These are phyloP conservation scores for Schizopygopsis pylzovi DNA, from an alignment of 2,797 vertebrate genomes.

Conservation along the genomic window DNA sequence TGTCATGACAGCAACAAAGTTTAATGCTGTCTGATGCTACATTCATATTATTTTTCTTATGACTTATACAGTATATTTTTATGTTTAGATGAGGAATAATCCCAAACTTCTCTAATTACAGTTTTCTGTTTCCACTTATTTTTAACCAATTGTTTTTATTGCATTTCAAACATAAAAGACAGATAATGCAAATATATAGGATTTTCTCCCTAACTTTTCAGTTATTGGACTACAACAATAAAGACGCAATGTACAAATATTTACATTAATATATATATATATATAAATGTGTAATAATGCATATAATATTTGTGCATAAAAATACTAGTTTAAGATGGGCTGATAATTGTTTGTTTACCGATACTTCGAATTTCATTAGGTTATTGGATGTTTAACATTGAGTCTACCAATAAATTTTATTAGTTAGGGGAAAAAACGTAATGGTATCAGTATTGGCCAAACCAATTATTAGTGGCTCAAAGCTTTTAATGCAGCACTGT, in stretches of 20 bases:
- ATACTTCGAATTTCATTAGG: neutral
- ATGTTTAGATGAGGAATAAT: neutral
- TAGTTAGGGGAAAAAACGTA: neutral
- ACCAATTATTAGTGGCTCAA: neutral
- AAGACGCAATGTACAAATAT: neutral
- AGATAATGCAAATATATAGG: neutral
- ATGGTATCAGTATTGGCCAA: neutral
- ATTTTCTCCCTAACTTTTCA: neutral
- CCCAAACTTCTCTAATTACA: neutral
- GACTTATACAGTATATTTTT: neutral
- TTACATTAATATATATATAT: neutral
- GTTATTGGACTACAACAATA: neutral
- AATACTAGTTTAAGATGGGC: neutral
- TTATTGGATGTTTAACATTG: neutral
- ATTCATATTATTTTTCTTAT: neutral
- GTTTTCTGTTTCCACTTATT: neutral
- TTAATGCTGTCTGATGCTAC: neutral
- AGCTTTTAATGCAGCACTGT: conserved; percentile 19
- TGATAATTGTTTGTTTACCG: neutral
- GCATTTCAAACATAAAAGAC: neutral
- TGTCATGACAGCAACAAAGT: conserved; percentile 10
- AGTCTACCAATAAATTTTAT: neutral
- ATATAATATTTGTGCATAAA: neutral
- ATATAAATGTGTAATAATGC: neutral
- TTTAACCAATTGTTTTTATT: neutral